Conservation (phyloP, 2,888 invertebrate genomes). For the Bembecia ichneumoniformis region DNA sequence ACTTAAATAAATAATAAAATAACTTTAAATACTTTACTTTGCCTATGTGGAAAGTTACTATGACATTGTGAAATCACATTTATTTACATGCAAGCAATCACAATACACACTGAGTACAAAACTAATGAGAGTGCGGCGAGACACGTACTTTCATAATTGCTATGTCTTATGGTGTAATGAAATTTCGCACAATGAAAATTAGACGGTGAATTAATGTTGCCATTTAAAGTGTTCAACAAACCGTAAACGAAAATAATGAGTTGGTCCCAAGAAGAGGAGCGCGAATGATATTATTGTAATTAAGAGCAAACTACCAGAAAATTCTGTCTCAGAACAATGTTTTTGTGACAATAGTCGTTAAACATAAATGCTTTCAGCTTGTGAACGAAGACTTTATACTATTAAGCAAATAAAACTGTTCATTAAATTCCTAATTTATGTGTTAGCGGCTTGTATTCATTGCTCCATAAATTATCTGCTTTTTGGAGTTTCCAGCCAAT, state of each 20-base stretch:
- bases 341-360: constrained; percentile 34
- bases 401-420: constrained; percentile 31
- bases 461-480: constrained; percentile 34
- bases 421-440: constrained; percentile 41
- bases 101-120: constrained; percentile 19
- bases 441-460: constrained; percentile 34
- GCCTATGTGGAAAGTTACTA: too few species aligned
- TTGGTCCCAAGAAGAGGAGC: constrained; percentile 25
- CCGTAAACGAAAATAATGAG: constrained; percentile 50
- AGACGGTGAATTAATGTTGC: constrained; percentile 39
- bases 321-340: constrained; percentile 44
- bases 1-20: too few species aligned
- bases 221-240: constrained; percentile 48
- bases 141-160: constrained; percentile 14
- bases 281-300: constrained; percentile 49
- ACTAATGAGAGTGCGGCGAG: constrained; percentile 16
- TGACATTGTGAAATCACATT: constrained; percentile 5
- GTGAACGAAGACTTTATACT: constrained; percentile 18
- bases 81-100: constrained; percentile 21
- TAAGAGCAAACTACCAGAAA: constrained; percentile 48
- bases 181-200: constrained; percentile 45
- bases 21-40: too few species aligned
- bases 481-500: constrained; percentile 24
- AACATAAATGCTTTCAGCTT: constrained; percentile 25
- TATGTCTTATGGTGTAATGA: constrained; percentile 20